Percentiles rank a stretch among this genome's conserved stretches.
These are phyloP conservation scores for Aurelia aurita complex sp. Pacific DNA, from an alignment of 30 jellyfish, hydroid and myxozoan species.

Conservation along the genomic window DNA sequence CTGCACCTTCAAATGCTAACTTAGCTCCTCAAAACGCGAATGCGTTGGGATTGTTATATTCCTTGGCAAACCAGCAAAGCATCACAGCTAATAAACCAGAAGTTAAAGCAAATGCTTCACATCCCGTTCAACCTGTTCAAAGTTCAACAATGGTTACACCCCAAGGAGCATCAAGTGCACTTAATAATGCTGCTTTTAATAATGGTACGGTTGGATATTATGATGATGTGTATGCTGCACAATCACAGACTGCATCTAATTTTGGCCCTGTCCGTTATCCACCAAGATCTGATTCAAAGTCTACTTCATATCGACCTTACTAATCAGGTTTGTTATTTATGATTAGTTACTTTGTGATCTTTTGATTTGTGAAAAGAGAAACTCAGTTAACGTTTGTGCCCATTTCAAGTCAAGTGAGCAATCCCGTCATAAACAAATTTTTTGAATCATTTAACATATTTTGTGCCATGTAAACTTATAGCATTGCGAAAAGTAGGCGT, in stretches of 20 bases:
- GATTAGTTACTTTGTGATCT: too few species aligned
- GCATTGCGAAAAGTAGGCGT: too few species aligned
- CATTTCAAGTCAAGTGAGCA: too few species aligned
- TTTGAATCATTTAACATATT: too few species aligned
- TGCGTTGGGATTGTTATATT: conserved; percentile 29
- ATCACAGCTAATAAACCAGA: conserved; percentile 11
- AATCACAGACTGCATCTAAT: conserved; percentile 40
- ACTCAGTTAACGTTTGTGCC: too few species aligned
- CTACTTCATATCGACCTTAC: conserved; percentile 49
- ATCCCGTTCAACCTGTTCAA: background rate
- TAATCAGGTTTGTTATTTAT: background rate
- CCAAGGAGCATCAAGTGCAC: too few species aligned
- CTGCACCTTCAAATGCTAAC: conserved; percentile 5
- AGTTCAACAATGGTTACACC: too few species aligned
- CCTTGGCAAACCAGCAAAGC: conserved; percentile 32
- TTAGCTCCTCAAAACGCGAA: background rate
- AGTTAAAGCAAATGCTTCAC: background rate
- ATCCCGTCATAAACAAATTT: too few species aligned
- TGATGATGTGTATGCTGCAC: conserved; percentile 43
- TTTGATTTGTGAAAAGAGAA: too few species aligned
- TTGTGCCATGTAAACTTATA: too few species aligned
- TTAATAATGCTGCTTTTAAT: too few species aligned
- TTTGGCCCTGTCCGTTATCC: conserved; percentile 68
- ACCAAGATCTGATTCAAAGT: conserved; percentile 37
- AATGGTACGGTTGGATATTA: too few species aligned